These are phyloP conservation scores for Acleris sparsana DNA, from an alignment of 2,888 invertebrate species.

Conservation along the genomic window DNA sequence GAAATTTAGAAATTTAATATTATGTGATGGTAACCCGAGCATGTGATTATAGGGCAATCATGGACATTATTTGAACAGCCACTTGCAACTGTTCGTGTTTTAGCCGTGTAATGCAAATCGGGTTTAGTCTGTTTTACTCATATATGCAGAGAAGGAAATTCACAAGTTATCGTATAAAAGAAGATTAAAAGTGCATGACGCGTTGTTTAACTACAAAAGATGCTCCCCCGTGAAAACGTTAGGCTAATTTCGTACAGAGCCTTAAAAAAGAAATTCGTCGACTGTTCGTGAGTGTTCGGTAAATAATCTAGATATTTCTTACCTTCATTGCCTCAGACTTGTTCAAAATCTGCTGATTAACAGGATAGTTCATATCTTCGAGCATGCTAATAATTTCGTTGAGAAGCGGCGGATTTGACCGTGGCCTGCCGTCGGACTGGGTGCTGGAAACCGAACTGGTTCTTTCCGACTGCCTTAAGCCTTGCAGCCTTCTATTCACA, in stretches of 20 bases:
- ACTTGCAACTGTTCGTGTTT: no score
- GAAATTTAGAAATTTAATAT: no score
- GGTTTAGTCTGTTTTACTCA: no score
- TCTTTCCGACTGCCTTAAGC: constrained; percentile 54
- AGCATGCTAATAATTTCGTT: constrained; percentile 88
- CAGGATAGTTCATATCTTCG: constrained; percentile 83
- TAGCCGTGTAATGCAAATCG: no score
- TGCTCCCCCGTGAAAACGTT: neutral
- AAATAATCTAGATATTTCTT: constrained; percentile 4
- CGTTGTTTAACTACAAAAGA: no score
- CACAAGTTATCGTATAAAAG: no score
- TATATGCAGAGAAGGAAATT: no score
- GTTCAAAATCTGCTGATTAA: constrained; percentile 75
- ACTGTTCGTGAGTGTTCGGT: no score
- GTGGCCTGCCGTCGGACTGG: constrained; percentile 77
- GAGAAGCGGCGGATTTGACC: constrained; percentile 86
- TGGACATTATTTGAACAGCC: no score
- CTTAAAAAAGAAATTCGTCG: neutral
- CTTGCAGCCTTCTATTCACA: constrained; percentile 53
- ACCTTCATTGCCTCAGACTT: constrained; percentile 78
- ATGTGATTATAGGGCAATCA: no score
- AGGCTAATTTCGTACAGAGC: neutral
- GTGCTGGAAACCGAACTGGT: constrained; percentile 63
- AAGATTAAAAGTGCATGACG: no score
- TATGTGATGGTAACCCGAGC: no score